A percentile compares a stretch with the other conserved stretches of the same genome.
Evolutionary conservation across 2,888 invertebrate genomes (phyloP).

Genomic region (Sarcophaga variegata): DNA sequence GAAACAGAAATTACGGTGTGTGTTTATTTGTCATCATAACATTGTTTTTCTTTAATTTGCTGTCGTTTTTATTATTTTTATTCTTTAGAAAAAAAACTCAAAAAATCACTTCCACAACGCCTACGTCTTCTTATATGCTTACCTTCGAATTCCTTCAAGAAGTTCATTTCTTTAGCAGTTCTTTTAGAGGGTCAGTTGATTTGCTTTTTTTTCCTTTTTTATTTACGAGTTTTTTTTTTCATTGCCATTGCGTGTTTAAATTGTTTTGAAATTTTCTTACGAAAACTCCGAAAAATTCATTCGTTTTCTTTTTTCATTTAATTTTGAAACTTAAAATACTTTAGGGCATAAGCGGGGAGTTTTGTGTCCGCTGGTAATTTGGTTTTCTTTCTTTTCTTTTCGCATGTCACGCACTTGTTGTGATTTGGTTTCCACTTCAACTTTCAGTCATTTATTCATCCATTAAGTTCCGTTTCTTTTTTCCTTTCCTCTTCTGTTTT

Average conservation of each 20-base stretch:
- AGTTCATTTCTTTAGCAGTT: not conserved
- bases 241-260: slow-evolving; percentile 50
- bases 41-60: slow-evolving; percentile 52
- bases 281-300: not conserved
- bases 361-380: slow-evolving; percentile 11
- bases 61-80: slow-evolving; percentile 5
- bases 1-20: slow-evolving; percentile 24
- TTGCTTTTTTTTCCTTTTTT: slow-evolving; percentile 1
- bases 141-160: not conserved
- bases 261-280: slow-evolving; percentile 22
- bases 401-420: slow-evolving; percentile 34
- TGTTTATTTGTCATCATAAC: slow-evolving; percentile 60
- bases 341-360: not conserved
- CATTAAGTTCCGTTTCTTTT: slow-evolving; percentile 9
- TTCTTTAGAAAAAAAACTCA: not conserved
- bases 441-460: slow-evolving; percentile 17
- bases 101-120: slow-evolving; percentile 4
- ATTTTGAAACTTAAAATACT: not conserved
- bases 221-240: slow-evolving; percentile 6
- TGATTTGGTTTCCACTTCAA: slow-evolving; percentile 7
- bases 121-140: not conserved
- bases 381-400: slow-evolving; percentile 6
- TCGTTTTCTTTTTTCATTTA: not conserved
- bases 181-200: not conserved
- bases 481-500: not conserved